These are phyloP conservation scores for Phrynocephalus vlangalii DNA, from an alignment of 2,797 vertebrate species.

Conservation along the genomic window DNA sequence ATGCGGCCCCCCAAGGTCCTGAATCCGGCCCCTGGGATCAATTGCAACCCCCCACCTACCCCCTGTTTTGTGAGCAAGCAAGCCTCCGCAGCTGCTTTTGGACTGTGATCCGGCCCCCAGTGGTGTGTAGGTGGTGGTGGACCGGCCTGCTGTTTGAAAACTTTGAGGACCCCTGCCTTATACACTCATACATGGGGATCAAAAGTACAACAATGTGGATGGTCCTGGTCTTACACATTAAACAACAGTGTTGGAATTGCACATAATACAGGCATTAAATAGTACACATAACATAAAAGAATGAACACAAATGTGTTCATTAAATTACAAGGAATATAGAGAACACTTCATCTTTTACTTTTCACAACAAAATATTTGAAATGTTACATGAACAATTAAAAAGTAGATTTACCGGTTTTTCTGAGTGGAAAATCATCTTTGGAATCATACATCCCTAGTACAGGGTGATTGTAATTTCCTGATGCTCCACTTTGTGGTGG, in stretches of 20 bases:
- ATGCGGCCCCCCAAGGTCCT: too few relatives aligned
- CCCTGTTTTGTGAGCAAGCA: too few relatives aligned
- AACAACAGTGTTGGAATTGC: background rate
- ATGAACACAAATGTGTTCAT: background rate
- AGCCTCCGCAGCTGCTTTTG: too few relatives aligned
- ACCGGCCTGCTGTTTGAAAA: too few relatives aligned
- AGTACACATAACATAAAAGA: background rate
- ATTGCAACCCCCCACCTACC: too few relatives aligned
- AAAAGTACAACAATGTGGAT: too few relatives aligned
- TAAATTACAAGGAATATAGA: background rate
- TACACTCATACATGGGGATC: too few relatives aligned
- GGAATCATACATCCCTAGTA: conserved; percentile 94
- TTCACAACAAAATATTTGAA: background rate
- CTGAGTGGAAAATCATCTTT: conserved; percentile 98
- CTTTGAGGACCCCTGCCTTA: too few relatives aligned
- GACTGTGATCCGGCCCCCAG: too few relatives aligned
- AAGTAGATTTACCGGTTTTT: conserved; percentile 87
- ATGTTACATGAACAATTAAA: background rate
- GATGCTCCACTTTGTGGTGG: conserved; percentile 92
- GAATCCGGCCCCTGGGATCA: too few relatives aligned
- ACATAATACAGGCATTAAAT: background rate
- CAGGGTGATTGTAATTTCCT: conserved; percentile 90
- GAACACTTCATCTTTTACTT: background rate
- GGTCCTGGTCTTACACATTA: too few relatives aligned
- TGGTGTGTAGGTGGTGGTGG: too few relatives aligned